These are phyloP conservation scores for Trissolcus basalis DNA, from an alignment of 1,140 invertebrate genomes.

Conservation along the genomic window DNA sequence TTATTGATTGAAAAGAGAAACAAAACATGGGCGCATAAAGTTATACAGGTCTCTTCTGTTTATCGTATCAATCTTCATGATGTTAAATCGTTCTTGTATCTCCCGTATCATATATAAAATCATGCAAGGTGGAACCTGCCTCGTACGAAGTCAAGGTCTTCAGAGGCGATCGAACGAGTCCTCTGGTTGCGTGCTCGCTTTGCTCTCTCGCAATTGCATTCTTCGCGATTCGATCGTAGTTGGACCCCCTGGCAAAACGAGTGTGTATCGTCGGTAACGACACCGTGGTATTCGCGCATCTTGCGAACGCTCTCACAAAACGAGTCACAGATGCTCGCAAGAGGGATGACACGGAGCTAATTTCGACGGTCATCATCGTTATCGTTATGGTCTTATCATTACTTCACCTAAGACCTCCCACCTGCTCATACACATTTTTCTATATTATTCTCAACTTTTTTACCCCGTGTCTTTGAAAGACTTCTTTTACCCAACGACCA, in stretches of 20 bases:
- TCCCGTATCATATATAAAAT: slow-evolving; percentile 50
- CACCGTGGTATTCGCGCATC: slow-evolving; percentile 56
- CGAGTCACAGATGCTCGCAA: slow-evolving; percentile 44
- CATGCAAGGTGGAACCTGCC: slow-evolving; percentile 54
- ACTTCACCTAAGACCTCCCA: slow-evolving; percentile 60
- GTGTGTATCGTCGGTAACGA: slow-evolving; percentile 60
- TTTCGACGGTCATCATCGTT: slow-evolving; percentile 55
- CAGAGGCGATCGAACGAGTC: slow-evolving; percentile 55
- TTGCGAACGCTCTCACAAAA: slow-evolving; percentile 60
- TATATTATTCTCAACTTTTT: slow-evolving; percentile 12
- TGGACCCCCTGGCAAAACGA: slow-evolving; percentile 63
- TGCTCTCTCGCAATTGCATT: slow-evolving; percentile 53
- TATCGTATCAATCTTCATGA: slow-evolving; percentile 57
- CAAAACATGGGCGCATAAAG: slow-evolving; percentile 33
- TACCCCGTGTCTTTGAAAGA: too few species aligned
- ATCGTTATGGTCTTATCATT: slow-evolving; percentile 63
- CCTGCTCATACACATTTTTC: slow-evolving; percentile 29
- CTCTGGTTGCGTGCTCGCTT: slow-evolving; percentile 32
- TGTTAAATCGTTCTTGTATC: slow-evolving; percentile 46
- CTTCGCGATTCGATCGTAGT: slow-evolving; percentile 63
- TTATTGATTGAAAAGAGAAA: background rate
- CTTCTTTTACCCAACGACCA: too few species aligned
- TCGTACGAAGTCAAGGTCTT: slow-evolving; percentile 53
- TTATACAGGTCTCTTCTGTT: slow-evolving; percentile 39
- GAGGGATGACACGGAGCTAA: slow-evolving; percentile 45